Evolutionary conservation across 2,113 vertebrate genomes (phyloP), one percentile per base, ranked within the genome.

Genomic region (Buteo buteo): DNA sequence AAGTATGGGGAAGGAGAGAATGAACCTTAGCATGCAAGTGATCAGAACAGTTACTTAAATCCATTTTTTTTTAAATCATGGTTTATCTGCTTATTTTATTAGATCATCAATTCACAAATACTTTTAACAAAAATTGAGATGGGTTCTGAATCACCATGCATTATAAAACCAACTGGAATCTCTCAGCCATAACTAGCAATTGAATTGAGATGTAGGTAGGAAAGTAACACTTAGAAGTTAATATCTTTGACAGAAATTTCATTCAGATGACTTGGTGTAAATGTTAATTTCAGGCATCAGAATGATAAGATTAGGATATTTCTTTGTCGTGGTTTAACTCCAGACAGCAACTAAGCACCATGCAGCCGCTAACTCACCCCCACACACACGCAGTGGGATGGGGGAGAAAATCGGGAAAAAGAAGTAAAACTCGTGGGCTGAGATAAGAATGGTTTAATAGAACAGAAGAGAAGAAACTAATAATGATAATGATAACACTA

Each of bases 71-170:
- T 5, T 20, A 72, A 80, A 80, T 89, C 45, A 11, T 82, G 12
- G 16, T 71, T 73, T 95, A 83, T 80, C 91, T 95, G 45, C 40
- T 83, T 89, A 52, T 86, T 96, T 86, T 92, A 91, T 83, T 95
- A 65, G 38, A 77, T 86, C 84, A 79, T 76, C 64, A 80, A 31
- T 45, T 90, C 72, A 58, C 12, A 59, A 93, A 71, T 72, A 28
- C 17, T 71, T 79, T 88, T 49, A 88, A 88, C 59, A 90, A 69
- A 95, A 97, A 89, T 47, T 64, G 50, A 88, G 36, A 59, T 24
- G 59, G 42, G 31, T 73, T 94, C 86, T 82, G 61, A 92, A 93
- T 96, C 86, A 38, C n/a, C 59, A n/a, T 61, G 78, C 77, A 49
- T 82, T 86, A 50, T 47, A 58, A 82, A 85, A 61, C 59, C 36